Conservation (phyloP, 2,113 vertebrate species). For the Oriolus oriolus region DNA sequence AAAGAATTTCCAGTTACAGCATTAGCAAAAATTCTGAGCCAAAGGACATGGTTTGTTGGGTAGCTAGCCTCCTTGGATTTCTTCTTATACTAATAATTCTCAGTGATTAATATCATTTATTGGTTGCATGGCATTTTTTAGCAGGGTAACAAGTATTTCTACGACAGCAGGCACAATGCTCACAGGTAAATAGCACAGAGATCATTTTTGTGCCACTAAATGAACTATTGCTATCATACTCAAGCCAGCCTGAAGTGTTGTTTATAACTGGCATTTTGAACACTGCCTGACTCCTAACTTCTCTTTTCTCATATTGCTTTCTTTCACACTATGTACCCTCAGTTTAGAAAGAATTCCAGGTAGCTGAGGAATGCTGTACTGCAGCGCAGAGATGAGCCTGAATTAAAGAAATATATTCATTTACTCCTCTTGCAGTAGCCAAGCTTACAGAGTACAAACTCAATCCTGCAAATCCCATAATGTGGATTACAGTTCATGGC, state of each 20-base stretch:
- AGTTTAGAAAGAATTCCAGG: neutral
- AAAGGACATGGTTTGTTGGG: neutral
- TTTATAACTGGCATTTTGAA: neutral
- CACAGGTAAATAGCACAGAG: neutral
- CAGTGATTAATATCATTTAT: neutral
- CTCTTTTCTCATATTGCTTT: neutral
- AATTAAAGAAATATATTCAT: neutral
- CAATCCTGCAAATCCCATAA: neutral
- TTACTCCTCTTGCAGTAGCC: neutral
- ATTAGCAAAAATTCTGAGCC: neutral
- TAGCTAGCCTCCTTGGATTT: neutral
- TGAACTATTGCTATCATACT: neutral
- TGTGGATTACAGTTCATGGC: accelerated
- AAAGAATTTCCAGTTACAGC: neutral
- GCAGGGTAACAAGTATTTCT: neutral
- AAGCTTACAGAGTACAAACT: neutral
- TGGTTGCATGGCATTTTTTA: neutral
- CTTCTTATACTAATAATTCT: neutral
- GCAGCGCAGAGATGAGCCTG: neutral
- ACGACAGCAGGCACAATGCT: neutral
- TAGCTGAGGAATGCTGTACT: neutral
- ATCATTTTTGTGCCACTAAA: neutral
- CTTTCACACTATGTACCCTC: neutral
- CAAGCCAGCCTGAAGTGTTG: neutral
- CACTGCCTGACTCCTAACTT: neutral